Evolutionary conservation across 1,140 invertebrate genomes (phyloP).

Genomic region (Homalodisca vitripennis): DNA sequence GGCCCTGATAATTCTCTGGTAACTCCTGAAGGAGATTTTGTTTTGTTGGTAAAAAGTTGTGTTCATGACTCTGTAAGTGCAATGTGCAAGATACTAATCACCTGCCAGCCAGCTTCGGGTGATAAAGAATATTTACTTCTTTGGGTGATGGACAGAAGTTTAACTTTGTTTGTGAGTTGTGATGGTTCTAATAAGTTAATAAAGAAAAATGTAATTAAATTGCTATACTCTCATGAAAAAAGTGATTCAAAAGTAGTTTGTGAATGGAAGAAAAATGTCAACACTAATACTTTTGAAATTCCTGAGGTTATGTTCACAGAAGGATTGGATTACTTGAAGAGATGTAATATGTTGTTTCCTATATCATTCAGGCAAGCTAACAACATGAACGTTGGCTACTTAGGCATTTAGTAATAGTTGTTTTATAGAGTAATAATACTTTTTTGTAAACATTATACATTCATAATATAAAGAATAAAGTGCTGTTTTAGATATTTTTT

Average conservation of each 20-base stretch:
- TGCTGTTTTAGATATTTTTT: too few species aligned
- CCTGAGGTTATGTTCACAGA: slow-evolving; percentile 19
- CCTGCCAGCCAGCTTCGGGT: background rate
- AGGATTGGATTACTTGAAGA: slow-evolving; percentile 1
- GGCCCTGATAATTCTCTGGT: background rate
- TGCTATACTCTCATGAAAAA: slow-evolving; percentile 14
- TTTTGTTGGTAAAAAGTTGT: background rate
- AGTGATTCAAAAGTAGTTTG: background rate
- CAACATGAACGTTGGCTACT: slow-evolving; percentile 27
- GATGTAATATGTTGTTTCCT: slow-evolving; percentile 17
- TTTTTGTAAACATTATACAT: too few species aligned
- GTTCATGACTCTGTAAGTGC: slow-evolving; percentile 17
- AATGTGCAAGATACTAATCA: slow-evolving; percentile 22
- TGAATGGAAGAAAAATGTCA: slow-evolving; percentile 27
- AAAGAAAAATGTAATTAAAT: slow-evolving; percentile 17
- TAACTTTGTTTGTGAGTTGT: slow-evolving; percentile 17
- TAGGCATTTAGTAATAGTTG: slow-evolving; percentile 22
- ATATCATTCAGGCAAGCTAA: slow-evolving; percentile 12
- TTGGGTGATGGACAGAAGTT: slow-evolving; percentile 29
- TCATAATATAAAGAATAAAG: too few species aligned
- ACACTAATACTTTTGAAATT: slow-evolving; percentile 20
- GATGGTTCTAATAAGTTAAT: background rate
- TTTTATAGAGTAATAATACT: slow-evolving; percentile 1
- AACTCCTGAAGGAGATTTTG: slow-evolving; percentile 23
- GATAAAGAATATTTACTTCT: slow-evolving; percentile 25